Evolutionary conservation across 2,113 vertebrate species (phyloP).

Genomic region (Daboia siamensis): DNA sequence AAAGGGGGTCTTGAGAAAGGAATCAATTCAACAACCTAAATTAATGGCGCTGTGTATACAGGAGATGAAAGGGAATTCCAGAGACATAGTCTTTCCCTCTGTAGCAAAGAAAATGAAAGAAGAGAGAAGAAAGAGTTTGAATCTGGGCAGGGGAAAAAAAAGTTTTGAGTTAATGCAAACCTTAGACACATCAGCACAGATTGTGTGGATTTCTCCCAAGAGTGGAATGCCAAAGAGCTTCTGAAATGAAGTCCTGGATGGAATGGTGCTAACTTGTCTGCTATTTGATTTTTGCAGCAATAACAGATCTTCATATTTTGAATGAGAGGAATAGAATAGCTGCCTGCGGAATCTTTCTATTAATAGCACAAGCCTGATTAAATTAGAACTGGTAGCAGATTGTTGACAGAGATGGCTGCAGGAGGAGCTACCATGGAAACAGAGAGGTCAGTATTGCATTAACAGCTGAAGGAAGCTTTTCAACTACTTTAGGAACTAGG

Average conservation of each 20-base stretch:
- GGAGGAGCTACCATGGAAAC: constrained; percentile 18
- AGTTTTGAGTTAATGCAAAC: background rate
- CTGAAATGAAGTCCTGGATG: constrained; percentile 5
- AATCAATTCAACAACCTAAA: background rate
- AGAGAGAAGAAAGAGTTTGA: background rate
- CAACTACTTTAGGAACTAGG: constrained; percentile 16
- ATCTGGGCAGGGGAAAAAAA: background rate
- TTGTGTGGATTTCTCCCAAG: background rate
- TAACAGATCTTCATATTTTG: constrained; percentile 39
- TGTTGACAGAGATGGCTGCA: constrained; percentile 17
- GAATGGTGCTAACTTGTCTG: background rate
- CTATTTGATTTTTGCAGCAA: constrained; percentile 20
- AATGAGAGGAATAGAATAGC: constrained; percentile 37
- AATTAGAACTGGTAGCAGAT: constrained; percentile 41
- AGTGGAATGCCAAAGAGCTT: constrained; percentile 4
- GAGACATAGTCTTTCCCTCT: background rate
- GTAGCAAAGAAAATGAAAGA: background rate
- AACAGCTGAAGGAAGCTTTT: constrained; percentile 5
- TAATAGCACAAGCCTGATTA: constrained; percentile 29
- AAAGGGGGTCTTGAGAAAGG: background rate
- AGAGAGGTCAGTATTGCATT: background rate
- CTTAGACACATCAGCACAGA: background rate
- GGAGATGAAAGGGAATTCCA: background rate
- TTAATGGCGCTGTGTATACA: background rate
- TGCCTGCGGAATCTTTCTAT: background rate